Evolutionary conservation across 2,888 invertebrate genomes (phyloP).

Genomic region (Epinotia bilunana): DNA sequence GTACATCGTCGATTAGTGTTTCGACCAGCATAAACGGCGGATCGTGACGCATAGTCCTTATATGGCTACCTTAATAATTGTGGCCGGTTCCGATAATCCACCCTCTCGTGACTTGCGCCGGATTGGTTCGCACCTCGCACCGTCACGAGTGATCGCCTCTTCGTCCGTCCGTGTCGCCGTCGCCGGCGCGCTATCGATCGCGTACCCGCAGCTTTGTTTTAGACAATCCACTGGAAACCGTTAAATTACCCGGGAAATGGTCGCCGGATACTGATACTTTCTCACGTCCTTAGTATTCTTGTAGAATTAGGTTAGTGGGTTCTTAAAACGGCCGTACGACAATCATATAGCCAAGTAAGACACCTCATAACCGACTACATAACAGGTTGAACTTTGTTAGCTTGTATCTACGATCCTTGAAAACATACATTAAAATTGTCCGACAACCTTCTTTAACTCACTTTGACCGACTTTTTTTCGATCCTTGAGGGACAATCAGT

Average conservation of each 20-base stretch:
- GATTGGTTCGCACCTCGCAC: constrained; percentile 21
- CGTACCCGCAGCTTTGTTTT: constrained; percentile 53
- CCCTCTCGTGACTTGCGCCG: constrained; percentile 31
- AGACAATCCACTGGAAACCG: constrained; percentile 58
- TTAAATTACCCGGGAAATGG: constrained; percentile 51
- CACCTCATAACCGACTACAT: background rate
- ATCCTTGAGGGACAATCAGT: background rate
- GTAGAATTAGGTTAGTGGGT: constrained; percentile 6
- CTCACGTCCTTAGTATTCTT: background rate
- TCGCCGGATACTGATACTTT: constrained; percentile 33
- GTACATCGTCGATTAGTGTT: background rate
- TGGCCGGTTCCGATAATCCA: background rate
- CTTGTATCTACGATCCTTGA: background rate
- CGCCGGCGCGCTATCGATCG: constrained; percentile 57
- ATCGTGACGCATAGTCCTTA: background rate
- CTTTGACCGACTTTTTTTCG: too few relatives aligned
- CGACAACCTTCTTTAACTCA: background rate
- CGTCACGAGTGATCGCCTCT: constrained; percentile 64
- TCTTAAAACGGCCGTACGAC: background rate
- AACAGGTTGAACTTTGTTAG: too few relatives aligned
- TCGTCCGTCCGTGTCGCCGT: constrained; percentile 64
- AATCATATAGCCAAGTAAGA: background rate
- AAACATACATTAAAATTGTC: background rate
- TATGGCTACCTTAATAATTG: background rate
- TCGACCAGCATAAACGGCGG: background rate